Percentiles rank a stretch among this genome's conserved stretches.
Conservation (phyloP, 2,888 invertebrate species). For the Pharmacophagus antenor region DNA sequence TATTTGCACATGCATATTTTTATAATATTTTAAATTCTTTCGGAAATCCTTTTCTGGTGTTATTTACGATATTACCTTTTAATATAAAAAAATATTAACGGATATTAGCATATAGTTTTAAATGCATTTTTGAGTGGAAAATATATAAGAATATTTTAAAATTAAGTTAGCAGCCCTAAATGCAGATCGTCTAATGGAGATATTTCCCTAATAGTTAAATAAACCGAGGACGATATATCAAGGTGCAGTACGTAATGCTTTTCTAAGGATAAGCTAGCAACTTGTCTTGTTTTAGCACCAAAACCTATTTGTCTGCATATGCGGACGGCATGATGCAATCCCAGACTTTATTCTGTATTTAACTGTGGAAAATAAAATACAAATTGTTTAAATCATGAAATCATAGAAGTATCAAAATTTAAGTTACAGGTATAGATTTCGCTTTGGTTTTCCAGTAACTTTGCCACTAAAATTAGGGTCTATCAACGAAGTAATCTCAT, state of each 20-base stretch:
- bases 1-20: neutral
- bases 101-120: no score
- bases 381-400: neutral
- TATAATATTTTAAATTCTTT: neutral
- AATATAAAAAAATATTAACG: neutral
- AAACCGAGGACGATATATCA: conserved; percentile 28
- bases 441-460: no score
- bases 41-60: no score
- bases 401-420: no score
- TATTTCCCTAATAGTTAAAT: conserved; percentile 36
- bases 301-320: conserved; percentile 24
- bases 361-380: conserved; percentile 1
- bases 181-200: conserved; percentile 36
- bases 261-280: conserved; percentile 26
- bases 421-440: no score
- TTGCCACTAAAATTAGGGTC: no score
- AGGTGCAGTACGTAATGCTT: conserved; percentile 29
- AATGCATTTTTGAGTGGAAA: neutral
- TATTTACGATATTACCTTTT: neutral
- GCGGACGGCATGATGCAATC: conserved; percentile 1
- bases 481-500: no score
- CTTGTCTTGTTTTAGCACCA: conserved; percentile 27
- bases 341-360: conserved; percentile 3
- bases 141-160: neutral
- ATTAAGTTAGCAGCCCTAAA: conserved; percentile 18